Evolutionary conservation across 1,140 invertebrate genomes (phyloP).

Genomic region (Eriosoma lanigerum): DNA sequence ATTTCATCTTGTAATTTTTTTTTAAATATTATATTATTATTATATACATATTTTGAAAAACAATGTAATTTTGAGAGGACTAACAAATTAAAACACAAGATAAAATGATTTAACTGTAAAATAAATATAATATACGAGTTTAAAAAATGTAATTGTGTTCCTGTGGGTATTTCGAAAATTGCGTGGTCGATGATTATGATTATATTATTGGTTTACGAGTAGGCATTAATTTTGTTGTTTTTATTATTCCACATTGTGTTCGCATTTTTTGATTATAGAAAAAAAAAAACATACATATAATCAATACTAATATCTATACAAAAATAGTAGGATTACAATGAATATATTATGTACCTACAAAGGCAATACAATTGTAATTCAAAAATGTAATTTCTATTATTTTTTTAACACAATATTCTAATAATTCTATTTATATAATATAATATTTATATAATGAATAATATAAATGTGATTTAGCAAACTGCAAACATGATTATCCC

Average conservation of each 20-base stretch:
- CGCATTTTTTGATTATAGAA: constrained; percentile 9
- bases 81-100: background rate
- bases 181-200: background rate
- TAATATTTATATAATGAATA: too few species aligned
- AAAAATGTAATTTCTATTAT: too few species aligned
- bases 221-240: constrained; percentile 10
- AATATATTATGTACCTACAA: too few species aligned
- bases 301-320: too few species aligned
- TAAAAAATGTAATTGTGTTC: background rate
- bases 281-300: constrained; percentile 7
- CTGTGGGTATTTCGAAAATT: background rate
- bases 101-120: background rate
- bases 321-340: too few species aligned
- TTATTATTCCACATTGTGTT: background rate
- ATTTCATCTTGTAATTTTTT: background rate
- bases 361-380: too few species aligned
- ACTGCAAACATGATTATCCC: too few species aligned
- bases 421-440: too few species aligned
- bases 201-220: constrained; percentile 8
- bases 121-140: background rate
- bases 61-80: background rate
- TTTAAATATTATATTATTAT: constrained; percentile 9
- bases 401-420: too few species aligned
- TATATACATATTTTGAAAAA: background rate
- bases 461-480: too few species aligned